phyloP scores from a whole-genome alignment of 2,113 vertebrate genomes.

The Pangasianodon gigas region DNA sequence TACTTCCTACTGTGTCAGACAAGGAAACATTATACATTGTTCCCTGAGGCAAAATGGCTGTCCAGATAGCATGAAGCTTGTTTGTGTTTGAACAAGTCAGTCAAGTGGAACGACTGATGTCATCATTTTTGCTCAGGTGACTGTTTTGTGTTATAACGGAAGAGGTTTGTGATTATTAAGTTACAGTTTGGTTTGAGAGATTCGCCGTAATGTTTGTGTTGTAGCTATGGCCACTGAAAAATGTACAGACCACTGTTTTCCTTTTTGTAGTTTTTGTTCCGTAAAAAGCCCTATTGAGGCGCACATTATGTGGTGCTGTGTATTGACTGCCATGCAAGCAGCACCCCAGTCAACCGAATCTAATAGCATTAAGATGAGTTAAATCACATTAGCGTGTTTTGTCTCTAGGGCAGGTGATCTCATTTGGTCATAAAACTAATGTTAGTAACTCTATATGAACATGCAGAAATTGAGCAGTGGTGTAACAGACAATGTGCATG shows the following conservation, averaged over 20 bases:
- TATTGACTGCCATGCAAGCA: background rate
- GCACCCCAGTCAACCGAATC: background rate
- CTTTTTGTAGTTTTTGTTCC: background rate
- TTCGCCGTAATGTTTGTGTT: background rate
- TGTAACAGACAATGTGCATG: background rate
- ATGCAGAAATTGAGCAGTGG: background rate
- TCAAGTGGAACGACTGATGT: constrained; percentile 43
- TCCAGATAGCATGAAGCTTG: constrained; percentile 17
- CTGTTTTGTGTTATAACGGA: constrained; percentile 14
- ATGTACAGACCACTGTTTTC: background rate
- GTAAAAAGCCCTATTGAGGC: background rate
- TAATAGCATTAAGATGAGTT: constrained; percentile 19
- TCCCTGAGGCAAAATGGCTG: constrained; percentile 19
- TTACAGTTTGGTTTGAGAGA: background rate
- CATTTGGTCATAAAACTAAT: constrained; percentile 3
- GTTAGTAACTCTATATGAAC: constrained; percentile 10
- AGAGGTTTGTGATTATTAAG: background rate
- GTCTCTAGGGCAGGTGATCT: constrained; percentile 2
- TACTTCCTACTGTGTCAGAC: constrained; percentile 24
- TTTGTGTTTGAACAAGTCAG: constrained; percentile 39
- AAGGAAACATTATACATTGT: constrained; percentile 30
- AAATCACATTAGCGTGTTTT: constrained; percentile 21
- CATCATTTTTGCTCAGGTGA: constrained; percentile 33
- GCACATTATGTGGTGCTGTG: background rate
- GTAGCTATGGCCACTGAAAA: background rate